A percentile compares a stretch with the other conserved stretches of the same genome.
Evolutionary conservation across 2,113 vertebrate genomes (phyloP).

Genomic region (Mungos mungo): DNA sequence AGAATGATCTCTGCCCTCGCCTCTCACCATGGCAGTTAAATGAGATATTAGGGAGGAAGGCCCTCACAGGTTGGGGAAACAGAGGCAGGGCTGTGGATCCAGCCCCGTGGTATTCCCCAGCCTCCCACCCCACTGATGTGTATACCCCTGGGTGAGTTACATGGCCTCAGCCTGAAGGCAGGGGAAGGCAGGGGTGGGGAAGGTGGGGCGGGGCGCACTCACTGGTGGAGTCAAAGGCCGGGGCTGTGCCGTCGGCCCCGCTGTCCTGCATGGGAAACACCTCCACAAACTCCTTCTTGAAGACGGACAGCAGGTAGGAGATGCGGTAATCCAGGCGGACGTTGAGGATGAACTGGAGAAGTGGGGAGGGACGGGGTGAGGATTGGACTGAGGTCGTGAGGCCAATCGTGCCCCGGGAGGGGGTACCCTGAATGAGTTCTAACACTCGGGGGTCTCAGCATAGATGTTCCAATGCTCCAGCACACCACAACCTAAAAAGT

Average conservation of each 20-base stretch:
- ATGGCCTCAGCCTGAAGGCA: background rate
- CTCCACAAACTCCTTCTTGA: slow-evolving; percentile 99
- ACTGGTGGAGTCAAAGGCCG: slow-evolving; percentile 93
- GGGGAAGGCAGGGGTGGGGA: background rate
- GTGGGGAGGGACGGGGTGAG: background rate
- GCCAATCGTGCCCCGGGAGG: background rate
- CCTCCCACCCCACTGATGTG: background rate
- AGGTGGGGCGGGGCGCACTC: slow-evolving; percentile 23
- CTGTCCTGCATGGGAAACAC: slow-evolving; percentile 96
- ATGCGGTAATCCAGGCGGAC: slow-evolving; percentile 98
- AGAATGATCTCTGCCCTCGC: background rate
- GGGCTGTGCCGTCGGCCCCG: slow-evolving; percentile 91
- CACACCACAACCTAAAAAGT: background rate
- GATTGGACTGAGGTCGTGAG: background rate
- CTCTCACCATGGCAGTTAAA: background rate
- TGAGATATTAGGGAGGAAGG: background rate
- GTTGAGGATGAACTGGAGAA: slow-evolving; percentile 95
- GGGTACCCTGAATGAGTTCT: accelerated
- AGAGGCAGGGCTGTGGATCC: background rate
- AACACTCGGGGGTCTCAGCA: background rate
- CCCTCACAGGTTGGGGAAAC: background rate
- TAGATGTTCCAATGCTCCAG: background rate
- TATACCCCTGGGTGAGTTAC: background rate
- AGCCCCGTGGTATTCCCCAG: background rate
- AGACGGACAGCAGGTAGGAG: slow-evolving; percentile 96